These are phyloP conservation scores for Madoqua kirkii DNA, from an alignment of 2,113 vertebrate species.

Conservation along the genomic window DNA sequence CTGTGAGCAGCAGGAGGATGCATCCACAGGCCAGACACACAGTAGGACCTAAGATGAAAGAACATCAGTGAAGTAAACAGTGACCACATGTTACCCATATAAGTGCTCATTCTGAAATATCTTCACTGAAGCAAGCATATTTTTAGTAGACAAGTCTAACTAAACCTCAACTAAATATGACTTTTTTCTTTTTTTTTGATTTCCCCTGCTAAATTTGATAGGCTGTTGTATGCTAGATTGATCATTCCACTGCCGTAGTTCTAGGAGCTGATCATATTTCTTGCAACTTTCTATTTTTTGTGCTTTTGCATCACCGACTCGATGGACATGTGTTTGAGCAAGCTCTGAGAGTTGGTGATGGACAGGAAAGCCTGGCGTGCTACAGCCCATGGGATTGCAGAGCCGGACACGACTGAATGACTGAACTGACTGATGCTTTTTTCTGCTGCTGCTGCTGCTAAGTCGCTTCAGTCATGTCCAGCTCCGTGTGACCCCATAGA, in stretches of 20 bases:
- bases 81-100: fast-evolving
- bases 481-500: no score
- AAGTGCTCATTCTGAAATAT: not conserved
- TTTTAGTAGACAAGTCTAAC: not conserved
- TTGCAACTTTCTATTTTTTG: not conserved
- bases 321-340: not conserved
- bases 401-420: fast-evolving
- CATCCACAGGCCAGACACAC: not conserved
- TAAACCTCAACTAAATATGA: not conserved
- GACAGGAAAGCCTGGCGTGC: not conserved
- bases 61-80: fast-evolving
- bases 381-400: not conserved
- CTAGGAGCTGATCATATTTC: not conserved
- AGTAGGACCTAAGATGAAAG: not conserved
- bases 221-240: not conserved
- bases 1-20: not conserved
- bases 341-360: not conserved
- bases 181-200: not conserved
- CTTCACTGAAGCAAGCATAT: fast-evolving
- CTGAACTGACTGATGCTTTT: not conserved
- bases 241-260: not conserved
- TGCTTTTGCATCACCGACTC: not conserved
- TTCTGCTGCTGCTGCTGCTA: no score
- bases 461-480: fast-evolving
- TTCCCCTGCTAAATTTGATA: not conserved